Conservation (phyloP, 1,140 invertebrate species). For the Aethina tumida region DNA sequence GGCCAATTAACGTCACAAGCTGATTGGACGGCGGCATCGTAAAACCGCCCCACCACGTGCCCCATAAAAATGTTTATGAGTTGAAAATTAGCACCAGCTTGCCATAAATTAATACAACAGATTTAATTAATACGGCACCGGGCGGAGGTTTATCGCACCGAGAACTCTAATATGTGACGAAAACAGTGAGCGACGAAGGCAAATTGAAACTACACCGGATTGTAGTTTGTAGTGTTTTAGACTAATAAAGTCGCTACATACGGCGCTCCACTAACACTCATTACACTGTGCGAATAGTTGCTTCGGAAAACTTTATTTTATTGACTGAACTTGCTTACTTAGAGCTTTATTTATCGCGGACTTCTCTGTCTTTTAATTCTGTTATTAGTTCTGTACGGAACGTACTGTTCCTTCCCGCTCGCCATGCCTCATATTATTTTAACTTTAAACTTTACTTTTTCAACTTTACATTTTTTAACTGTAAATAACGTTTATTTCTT, state of each 20-base stretch:
- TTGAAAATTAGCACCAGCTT: constrained; percentile 19
- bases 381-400: too few species aligned
- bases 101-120: constrained; percentile 27
- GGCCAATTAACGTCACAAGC: constrained; percentile 13
- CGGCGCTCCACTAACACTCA: constrained; percentile 5
- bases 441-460: too few species aligned
- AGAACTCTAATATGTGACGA: constrained; percentile 15
- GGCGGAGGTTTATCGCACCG: constrained; percentile 12
- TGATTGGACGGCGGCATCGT: constrained; percentile 12
- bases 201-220: background rate
- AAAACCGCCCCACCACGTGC: constrained; percentile 10
- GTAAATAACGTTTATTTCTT: too few species aligned
- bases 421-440: too few species aligned
- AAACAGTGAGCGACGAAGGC: background rate
- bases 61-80: constrained; percentile 27
- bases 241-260: constrained; percentile 6
- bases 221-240: constrained; percentile 1
- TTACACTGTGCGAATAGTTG: constrained; percentile 7
- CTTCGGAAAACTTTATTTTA: constrained; percentile 14
- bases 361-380: too few species aligned
- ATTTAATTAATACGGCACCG: constrained; percentile 25
- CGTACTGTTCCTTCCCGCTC: too few species aligned
- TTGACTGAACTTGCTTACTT: constrained; percentile 16
- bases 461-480: too few species aligned
- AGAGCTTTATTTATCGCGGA: too few species aligned